These are phyloP conservation scores for Lasiurus cinereus DNA, from an alignment of 2,113 vertebrate species.

Conservation along the genomic window DNA sequence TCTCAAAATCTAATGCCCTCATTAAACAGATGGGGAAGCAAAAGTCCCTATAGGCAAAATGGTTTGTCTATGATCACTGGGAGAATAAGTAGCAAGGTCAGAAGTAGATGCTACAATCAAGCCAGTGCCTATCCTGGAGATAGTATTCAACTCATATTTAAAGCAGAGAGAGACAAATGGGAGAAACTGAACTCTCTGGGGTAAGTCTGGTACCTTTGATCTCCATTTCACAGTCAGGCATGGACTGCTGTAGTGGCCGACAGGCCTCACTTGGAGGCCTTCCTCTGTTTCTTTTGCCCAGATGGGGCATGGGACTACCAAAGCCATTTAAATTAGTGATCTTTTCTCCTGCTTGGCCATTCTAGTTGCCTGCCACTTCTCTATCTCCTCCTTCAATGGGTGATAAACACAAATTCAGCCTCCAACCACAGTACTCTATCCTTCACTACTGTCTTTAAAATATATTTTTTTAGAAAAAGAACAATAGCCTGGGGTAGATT, in stretches of 20 bases:
- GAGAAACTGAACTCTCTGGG: not conserved
- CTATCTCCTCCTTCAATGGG: not conserved
- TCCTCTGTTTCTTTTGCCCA: not conserved
- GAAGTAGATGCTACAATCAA: not conserved
- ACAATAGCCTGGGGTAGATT: not conserved
- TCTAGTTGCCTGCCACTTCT: not conserved
- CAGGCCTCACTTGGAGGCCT: not conserved
- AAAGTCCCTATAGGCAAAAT: not conserved
- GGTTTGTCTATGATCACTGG: not conserved
- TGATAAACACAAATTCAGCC: not conserved
- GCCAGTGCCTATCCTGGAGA: not conserved
- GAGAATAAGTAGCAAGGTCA: not conserved
- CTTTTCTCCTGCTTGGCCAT: not conserved
- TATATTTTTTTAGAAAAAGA: not conserved
- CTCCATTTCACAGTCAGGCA: not conserved
- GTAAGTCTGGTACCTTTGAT: not conserved
- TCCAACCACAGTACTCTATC: not conserved
- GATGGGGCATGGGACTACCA: not conserved
- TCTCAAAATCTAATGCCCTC: not conserved
- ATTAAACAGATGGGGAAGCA: slow-evolving; percentile 4
- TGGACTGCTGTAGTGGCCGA: not conserved
- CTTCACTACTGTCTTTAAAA: not conserved
- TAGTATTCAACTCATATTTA: not conserved
- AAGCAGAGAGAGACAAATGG: not conserved
- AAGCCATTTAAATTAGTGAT: not conserved